Evolutionary conservation across 1,140 invertebrate species (phyloP).

Genomic region (Leucophenga varia): DNA sequence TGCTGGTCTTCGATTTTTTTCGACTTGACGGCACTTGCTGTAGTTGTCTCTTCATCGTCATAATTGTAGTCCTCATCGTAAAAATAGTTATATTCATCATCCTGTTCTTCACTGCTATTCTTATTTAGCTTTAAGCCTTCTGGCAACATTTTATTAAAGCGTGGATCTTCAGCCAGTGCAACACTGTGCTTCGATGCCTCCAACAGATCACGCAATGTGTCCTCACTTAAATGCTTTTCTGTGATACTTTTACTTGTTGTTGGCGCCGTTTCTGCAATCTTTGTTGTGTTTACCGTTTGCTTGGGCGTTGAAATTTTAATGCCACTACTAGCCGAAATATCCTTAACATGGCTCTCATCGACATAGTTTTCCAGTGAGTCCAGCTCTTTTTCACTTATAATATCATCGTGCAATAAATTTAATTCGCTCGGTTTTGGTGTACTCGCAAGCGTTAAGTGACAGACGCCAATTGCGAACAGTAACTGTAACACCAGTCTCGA

Average conservation of each 20-base stretch:
- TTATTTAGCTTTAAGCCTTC: conserved; percentile 22
- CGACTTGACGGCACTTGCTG: conserved; percentile 24
- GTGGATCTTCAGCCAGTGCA: conserved; percentile 43
- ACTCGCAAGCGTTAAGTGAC: conserved; percentile 31
- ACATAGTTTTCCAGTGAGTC: conserved; percentile 22
- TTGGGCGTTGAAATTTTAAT: conserved; percentile 44
- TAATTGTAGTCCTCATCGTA: conserved; percentile 32
- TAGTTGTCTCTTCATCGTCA: conserved; percentile 27
- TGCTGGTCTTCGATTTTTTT: conserved; percentile 13
- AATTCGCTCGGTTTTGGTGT: conserved; percentile 3
- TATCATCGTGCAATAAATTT: conserved; percentile 22
- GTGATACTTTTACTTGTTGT: too few species aligned
- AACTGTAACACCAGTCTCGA: conserved; percentile 49
- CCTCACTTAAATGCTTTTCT: conserved; percentile 29
- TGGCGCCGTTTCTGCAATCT: background rate
- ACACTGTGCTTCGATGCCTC: conserved; percentile 47
- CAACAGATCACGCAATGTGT: conserved; percentile 36
- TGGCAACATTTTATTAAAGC: conserved; percentile 48
- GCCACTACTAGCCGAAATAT: background rate
- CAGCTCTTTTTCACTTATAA: conserved; percentile 27
- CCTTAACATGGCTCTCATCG: background rate
- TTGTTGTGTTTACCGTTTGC: conserved; percentile 21
- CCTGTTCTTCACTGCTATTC: conserved; percentile 23
- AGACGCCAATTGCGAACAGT: conserved; percentile 29
- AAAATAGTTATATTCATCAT: conserved; percentile 14